phyloP scores from a whole-genome alignment of 1,140 invertebrate genomes.

The Lysiphlebus fabarum region DNA sequence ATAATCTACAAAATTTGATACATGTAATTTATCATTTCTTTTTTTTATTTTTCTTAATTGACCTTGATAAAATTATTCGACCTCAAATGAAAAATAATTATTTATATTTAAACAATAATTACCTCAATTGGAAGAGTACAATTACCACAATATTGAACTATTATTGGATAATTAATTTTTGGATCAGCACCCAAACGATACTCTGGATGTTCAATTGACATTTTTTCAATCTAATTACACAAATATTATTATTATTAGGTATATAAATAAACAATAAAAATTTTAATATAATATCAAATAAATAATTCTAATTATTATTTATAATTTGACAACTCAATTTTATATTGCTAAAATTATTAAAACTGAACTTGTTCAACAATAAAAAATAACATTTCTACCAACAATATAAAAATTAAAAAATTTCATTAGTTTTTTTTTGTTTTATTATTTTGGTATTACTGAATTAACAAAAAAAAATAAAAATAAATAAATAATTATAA shows the following conservation, averaged over 20 bases:
- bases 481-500: too few species aligned
- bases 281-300: too few species aligned
- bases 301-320: too few species aligned
- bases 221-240: too few species aligned
- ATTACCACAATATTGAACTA: conserved; percentile 90
- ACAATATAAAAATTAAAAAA: neutral
- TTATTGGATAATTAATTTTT: conserved; percentile 75
- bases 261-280: too few species aligned
- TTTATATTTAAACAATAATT: too few species aligned
- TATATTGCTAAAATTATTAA: neutral
- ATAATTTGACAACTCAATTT: conserved; percentile 28
- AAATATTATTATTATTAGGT: too few species aligned
- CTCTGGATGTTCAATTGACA: conserved; percentile 41
- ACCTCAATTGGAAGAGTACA: conserved; percentile 90
- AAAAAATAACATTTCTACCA: neutral
- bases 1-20: too few species aligned
- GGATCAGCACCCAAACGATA: conserved; percentile 54
- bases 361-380: too few species aligned
- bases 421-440: neutral
- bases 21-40: too few species aligned
- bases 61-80: conserved; percentile 3
- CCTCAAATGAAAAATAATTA: neutral
- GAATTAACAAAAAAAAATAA: too few species aligned
- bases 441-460: too few species aligned
- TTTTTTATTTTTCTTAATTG: conserved; percentile 3